These are phyloP conservation scores for Lepisosteus osseus DNA, from an alignment of 2,113 vertebrate genomes.

Conservation along the genomic window DNA sequence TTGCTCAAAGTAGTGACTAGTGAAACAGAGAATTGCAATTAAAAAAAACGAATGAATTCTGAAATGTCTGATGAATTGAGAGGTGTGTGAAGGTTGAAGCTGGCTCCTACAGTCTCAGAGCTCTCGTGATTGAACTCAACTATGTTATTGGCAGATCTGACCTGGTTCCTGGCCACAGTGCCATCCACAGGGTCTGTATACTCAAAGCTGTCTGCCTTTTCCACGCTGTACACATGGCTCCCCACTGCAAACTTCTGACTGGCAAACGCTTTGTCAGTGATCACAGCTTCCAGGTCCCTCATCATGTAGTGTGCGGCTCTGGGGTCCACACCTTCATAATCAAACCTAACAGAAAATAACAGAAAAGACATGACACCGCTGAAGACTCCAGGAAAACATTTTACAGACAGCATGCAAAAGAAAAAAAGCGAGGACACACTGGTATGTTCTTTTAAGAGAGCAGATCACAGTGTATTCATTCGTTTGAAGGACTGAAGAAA, in stretches of 20 bases:
- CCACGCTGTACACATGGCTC: constrained; percentile 83
- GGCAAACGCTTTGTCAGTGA: constrained; percentile 87
- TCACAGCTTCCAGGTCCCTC: constrained; percentile 86
- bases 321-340: constrained; percentile 92
- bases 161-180: constrained; percentile 92
- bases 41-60: no score
- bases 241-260: constrained; percentile 95
- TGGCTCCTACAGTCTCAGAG: background rate
- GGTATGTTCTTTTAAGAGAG: no score
- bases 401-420: no score
- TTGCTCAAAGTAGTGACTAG: no score
- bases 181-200: constrained; percentile 97
- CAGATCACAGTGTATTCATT: no score
- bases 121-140: background rate
- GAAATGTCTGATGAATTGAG: no score
- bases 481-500: no score
- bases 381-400: background rate
- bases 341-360: constrained; percentile 73
- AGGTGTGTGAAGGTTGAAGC: no score
- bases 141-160: constrained; percentile 44
- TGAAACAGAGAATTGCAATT: no score
- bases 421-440: no score
- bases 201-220: constrained; percentile 91
- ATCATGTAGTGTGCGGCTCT: constrained; percentile 87
- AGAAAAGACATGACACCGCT: background rate